Base-by-base conservation (phyloP, 2,113 vertebrate genomes). In the Eptatretus burgeri region DNA sequence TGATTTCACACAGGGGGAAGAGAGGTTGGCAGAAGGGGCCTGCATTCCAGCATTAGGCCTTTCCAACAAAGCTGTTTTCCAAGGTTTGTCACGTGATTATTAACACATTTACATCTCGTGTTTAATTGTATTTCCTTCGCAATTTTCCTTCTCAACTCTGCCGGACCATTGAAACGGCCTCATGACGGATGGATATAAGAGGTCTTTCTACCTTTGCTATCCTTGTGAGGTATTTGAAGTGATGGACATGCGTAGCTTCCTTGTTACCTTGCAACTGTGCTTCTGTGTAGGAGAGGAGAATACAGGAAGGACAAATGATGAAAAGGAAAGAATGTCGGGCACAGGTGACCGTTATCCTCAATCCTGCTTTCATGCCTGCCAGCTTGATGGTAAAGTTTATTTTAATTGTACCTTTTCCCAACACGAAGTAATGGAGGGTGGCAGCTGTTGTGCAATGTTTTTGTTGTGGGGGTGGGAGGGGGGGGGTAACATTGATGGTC, bases 11-110 rank as follows among this genome's bases (percentile, higher is more conserved):
- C 27, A 41, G 27, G 27, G 27, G 3, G 27, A 41, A 41, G 27
- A 41, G 27, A 41, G 27, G 67, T 75, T 93, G 71, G 84, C 89
- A 52, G 86, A 95, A 75, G 85, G 89, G 72, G 91, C 91, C 71
- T 82, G 85, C 68, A 84, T 85, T 49, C 91, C 91, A 68, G 86
- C 91, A 52, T 75, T 98, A 68, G 91, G 89, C 18, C 78, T 98
- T 67, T 98, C 91, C 69, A 98, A 98, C 78, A 98, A 98, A 77
- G 91, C 91, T 67, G 72, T 98, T 66, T 98, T 87, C 80, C 80
- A 82, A 73, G 85, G 91, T 93, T 78, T 50, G 14, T 49, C 18
- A 19, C 20, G n/a, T 19, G 16, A 13, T 9, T 50, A 50, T 27
- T 5, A 14, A n/a, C 51, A 13, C n/a, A 16, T 65, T 8, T 64